Evolutionary conservation across 1,140 invertebrate genomes (phyloP), one percentile per base, ranked within the genome.

Genomic region (Vanessa tameamea): DNA sequence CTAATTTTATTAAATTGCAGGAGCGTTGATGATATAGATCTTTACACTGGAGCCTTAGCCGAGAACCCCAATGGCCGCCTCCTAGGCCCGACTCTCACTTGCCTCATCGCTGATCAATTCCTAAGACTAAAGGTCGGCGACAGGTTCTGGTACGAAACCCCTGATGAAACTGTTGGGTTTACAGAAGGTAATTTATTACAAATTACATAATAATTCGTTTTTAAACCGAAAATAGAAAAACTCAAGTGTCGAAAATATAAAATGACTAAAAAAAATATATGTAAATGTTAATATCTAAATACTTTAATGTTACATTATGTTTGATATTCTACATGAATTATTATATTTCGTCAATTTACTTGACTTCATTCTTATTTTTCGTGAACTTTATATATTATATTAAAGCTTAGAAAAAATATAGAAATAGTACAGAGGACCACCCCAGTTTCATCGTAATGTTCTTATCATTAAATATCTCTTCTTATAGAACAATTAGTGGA

Each of bases 71-170:
- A 94, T 43, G 95, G 94, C 12, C 94, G 96, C 1, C 94, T 97
- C 12, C 93, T 98, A 47, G 98, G 98, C 0, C 96, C 97, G 4
- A 97, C 97, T 0, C 94, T 98, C 15, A 96, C 95, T 8, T 99
- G 98, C 86, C 93, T 99, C 50, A 93, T 99, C n/a, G 94, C 95
- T 0, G 96, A 97, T 87, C 98, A 99, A 90, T 98, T 99, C 90
- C 83, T 95, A 23, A 93, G 96, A 37, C 82, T 98, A 2, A 97
- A 97, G 89, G 87, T 93, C 57, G 97, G 96, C 0, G 97, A 99
- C 91, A 93, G 96, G 37, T 97, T 95, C 89, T 99, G 97, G 97
- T 98, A 98, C 83, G 97, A 98, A 84, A 95, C 94, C 11, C 87
- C 90, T 14, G 93, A 95, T 69, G 87, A 94, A 13, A 94, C 94